Conservation (phyloP, 53 echinoderm and acorn worm genomes). For the Crossaster papposus region DNA sequence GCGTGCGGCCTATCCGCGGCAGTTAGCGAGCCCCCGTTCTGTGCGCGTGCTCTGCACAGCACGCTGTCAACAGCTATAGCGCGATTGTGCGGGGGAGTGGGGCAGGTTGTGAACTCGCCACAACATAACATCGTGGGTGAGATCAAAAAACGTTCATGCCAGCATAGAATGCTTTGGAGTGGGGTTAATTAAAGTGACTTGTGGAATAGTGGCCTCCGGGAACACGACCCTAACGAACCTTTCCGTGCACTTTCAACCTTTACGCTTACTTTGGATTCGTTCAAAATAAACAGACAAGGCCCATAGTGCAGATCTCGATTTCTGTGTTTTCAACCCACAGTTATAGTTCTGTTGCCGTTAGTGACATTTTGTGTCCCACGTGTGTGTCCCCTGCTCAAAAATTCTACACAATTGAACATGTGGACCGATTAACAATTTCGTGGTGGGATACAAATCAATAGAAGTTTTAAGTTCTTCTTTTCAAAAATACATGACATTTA, state of each 20-base stretch:
- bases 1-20: not conserved
- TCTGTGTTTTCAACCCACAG: not conserved
- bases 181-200: not conserved
- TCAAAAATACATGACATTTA: slow-evolving; percentile 7
- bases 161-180: not conserved
- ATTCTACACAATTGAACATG: not conserved
- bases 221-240: not conserved
- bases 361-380: not conserved
- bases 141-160: not conserved
- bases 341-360: not conserved
- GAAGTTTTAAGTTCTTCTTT: not conserved
- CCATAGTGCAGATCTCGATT: not conserved
- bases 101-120: not conserved
- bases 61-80: not conserved
- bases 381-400: not conserved
- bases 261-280: not conserved
- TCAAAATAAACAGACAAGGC: too few relatives aligned
- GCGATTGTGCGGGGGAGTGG: not conserved
- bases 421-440: not conserved
- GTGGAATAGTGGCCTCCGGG: not conserved
- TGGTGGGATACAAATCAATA: not conserved
- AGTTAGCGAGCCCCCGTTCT: not conserved
- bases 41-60: not conserved
- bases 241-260: slow-evolving; percentile 1
- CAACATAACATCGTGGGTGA: slow-evolving; percentile 3